These are phyloP conservation scores for Cyanoramphus novaezelandiae DNA, from an alignment of 2,113 vertebrate genomes.

Conservation along the genomic window DNA sequence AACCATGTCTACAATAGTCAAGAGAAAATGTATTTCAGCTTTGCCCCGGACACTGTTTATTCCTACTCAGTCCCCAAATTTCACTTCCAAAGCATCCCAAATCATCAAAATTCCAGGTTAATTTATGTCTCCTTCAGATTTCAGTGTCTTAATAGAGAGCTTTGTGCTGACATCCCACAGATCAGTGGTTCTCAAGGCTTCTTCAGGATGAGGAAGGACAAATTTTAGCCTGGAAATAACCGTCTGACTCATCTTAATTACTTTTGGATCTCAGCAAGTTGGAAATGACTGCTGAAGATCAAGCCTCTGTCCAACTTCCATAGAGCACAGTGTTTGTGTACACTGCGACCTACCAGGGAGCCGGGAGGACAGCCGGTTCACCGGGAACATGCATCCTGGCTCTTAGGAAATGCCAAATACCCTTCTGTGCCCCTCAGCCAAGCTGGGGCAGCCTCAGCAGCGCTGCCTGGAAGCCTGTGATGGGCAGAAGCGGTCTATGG, in stretches of 20 bases:
- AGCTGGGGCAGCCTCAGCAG: not conserved
- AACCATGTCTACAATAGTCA: not conserved
- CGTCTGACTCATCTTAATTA: not conserved
- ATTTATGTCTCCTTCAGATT: not conserved
- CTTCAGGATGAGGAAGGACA: not conserved
- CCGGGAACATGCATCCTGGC: fast-evolving
- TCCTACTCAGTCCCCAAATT: not conserved
- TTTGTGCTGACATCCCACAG: not conserved
- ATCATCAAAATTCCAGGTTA: not conserved
- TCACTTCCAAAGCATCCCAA: not conserved
- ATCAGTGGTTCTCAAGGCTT: not conserved
- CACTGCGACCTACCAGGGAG: not conserved
- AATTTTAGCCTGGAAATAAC: conserved; percentile 32
- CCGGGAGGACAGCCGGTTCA: not conserved
- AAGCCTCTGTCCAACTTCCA: conserved; percentile 25
- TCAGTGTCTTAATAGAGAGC: not conserved
- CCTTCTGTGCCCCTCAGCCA: not conserved
- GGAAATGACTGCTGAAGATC: conserved; percentile 33
- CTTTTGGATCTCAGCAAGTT: not conserved
- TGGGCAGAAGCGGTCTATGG: not conserved
- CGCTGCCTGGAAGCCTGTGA: fast-evolving
- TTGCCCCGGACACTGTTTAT: not conserved
- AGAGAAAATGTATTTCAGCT: not conserved
- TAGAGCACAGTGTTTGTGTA: conserved; percentile 28
- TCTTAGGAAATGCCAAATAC: not conserved